A percentile compares a stretch with the other conserved stretches of the same genome.
phyloP scores from a whole-genome alignment of 2,888 invertebrate genomes.

The Xanthorhoe designata region DNA sequence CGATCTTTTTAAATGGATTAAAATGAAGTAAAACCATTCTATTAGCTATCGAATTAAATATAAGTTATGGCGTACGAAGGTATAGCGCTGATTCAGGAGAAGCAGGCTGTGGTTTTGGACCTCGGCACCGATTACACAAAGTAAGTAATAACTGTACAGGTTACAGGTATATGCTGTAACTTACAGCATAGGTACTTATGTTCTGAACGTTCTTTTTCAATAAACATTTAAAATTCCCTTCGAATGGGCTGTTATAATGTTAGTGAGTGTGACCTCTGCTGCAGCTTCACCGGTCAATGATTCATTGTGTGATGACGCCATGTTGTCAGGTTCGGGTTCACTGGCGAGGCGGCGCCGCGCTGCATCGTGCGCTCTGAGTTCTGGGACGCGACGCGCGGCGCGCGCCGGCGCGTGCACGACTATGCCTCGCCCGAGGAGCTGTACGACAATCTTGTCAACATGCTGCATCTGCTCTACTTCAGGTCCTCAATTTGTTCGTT shows the following conservation, averaged over 20 bases:
- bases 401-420: slow-evolving; percentile 87
- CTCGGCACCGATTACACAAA: slow-evolving; percentile 96
- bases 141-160: slow-evolving; percentile 80
- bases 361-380: slow-evolving; percentile 94
- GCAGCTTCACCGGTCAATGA: too few species aligned
- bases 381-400: slow-evolving; percentile 87
- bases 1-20: too few species aligned
- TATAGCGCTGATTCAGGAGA: slow-evolving; percentile 91
- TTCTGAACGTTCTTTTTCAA: too few species aligned
- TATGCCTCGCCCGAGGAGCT: slow-evolving; percentile 89
- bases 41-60: background rate
- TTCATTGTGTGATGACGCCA: background rate
- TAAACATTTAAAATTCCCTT: too few species aligned
- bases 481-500: slow-evolving; percentile 81
- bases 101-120: slow-evolving; percentile 95
- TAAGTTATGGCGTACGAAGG: slow-evolving; percentile 93
- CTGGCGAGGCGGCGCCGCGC: slow-evolving; percentile 94
- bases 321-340: slow-evolving; percentile 92
- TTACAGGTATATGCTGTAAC: too few species aligned
- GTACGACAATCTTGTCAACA: slow-evolving; percentile 94
- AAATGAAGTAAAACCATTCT: background rate
- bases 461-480: slow-evolving; percentile 95
- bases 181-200: too few species aligned
- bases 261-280: background rate
- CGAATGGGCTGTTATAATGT: too few species aligned